Evolutionary conservation across 2,113 vertebrate genomes (phyloP), one percentile per base, ranked within the genome.

Genomic region (Pangasianodon hypophthalmus): DNA sequence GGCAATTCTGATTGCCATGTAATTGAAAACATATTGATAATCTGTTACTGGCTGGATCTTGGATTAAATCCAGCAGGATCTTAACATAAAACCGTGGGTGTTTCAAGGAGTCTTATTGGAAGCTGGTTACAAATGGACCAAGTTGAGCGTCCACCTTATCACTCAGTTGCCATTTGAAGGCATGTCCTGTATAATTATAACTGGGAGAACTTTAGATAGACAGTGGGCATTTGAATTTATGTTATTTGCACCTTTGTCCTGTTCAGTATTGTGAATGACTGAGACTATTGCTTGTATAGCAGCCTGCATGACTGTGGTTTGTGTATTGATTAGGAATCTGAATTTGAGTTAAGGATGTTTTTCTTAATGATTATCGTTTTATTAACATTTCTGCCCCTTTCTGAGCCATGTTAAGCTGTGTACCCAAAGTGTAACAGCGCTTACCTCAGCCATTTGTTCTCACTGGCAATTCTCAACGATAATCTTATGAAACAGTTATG

Each of bases 211-310:
- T 48, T 60, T 91, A 82, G 56, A 81, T 69, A 48, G 50, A 91
- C 83, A 41, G n/a, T 69, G 82, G 88, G 69, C 24, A 19, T 84
- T 90, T 89, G 58, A 58, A 29, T 48, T 75, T 56, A 46, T 90
- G 75, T 88, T 79, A 83, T 92, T 94, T 93, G 91, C 93, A 94
- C 90, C 77, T 92, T 93, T 88, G 71, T 87, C 44, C 79, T 92
- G 86, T 90, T 92, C 90, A 92, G 92, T 94, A 89, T 94, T 94
- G 94, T 94, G 93, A 93, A 93, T 91, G 93, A 94, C 71, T 91
- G 93, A 91, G 80, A 67, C 87, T 52, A 26, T 88, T 46, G 81
- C 84, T 84, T 92, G 82, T 91, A 87, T 85, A 88, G 87, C 71
- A 87, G 85, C 79, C 87, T 92, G 94, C 92, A 93, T 91, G 93